A percentile compares a stretch with the other conserved stretches of the same genome.
These are phyloP conservation scores for Himalopsyche kuldschensis DNA, from an alignment of 2,888 invertebrate genomes.

Conservation along the genomic window DNA sequence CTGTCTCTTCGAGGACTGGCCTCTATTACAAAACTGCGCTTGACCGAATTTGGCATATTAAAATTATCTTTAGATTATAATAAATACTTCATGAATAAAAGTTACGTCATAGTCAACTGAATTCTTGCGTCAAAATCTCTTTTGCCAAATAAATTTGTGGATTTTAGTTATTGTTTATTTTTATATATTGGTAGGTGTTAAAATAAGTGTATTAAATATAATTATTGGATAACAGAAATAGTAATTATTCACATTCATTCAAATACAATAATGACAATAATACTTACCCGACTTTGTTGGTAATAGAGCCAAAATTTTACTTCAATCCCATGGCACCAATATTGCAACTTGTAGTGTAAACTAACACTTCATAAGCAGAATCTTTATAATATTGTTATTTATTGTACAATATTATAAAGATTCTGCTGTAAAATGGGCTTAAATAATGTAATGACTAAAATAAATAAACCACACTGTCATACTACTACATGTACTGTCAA, in stretches of 20 bases:
- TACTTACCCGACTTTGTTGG: no score
- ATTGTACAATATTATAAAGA: no score
- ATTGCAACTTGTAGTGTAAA: no score
- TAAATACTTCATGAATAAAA: background rate
- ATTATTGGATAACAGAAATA: background rate
- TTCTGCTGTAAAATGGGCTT: no score
- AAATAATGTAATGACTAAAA: no score
- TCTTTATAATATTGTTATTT: no score
- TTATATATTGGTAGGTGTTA: background rate
- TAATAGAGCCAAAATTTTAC: no score
- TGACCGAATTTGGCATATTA: background rate
- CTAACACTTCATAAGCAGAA: no score
- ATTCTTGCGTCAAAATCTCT: background rate
- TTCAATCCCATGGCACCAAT: no score
- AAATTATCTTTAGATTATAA: background rate
- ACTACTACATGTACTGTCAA: no score
- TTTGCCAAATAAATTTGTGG: background rate
- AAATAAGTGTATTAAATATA: background rate
- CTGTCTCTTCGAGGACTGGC: no score
- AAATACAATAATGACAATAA: background rate
- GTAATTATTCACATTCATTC: background rate
- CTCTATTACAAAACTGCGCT: background rate
- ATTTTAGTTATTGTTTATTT: background rate
- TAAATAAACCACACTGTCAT: no score
- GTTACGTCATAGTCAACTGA: background rate